These are phyloP conservation scores for Artemia franciscana DNA, from an alignment of 1,140 invertebrate genomes.

Conservation along the genomic window DNA sequence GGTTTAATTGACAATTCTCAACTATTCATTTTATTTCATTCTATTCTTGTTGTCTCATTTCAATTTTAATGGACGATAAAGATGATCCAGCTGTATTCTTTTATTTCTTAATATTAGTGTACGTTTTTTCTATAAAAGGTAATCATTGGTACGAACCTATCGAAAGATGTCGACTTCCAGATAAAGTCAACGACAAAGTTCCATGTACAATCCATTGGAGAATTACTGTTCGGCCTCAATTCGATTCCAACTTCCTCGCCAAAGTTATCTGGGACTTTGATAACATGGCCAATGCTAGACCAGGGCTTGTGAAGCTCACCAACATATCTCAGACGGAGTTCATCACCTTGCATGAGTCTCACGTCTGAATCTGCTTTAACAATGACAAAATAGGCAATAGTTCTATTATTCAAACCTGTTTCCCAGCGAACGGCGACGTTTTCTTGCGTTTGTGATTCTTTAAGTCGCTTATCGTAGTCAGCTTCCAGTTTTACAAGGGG, in stretches of 20 bases:
- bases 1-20: no score
- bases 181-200: slow-evolving; percentile 99
- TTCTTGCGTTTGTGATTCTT: slow-evolving; percentile 95
- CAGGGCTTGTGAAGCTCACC: slow-evolving; percentile 80
- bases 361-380: slow-evolving; percentile 93
- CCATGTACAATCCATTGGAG: slow-evolving; percentile 70
- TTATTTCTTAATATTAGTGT: no score
- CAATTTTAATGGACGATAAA: no score
- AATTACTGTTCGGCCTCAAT: slow-evolving; percentile 66
- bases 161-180: slow-evolving; percentile 98
- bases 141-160: slow-evolving; percentile 62
- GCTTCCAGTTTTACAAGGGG: slow-evolving; percentile 92
- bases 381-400: slow-evolving; percentile 89
- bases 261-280: slow-evolving; percentile 97
- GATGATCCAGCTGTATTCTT: no score
- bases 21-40: no score
- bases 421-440: slow-evolving; percentile 98
- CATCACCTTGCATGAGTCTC: slow-evolving; percentile 99
- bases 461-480: slow-evolving; percentile 91
- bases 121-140: no score
- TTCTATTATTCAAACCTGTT: slow-evolving; percentile 91
- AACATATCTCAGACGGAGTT: slow-evolving; percentile 74
- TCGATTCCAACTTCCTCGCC: slow-evolving; percentile 96
- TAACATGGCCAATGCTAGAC: slow-evolving; percentile 83
- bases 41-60: no score